A percentile compares a stretch with the other conserved stretches of the same genome.
These are phyloP conservation scores for Poecilobothrus nobilitatus DNA, from an alignment of 2,888 invertebrate species.

Conservation along the genomic window DNA sequence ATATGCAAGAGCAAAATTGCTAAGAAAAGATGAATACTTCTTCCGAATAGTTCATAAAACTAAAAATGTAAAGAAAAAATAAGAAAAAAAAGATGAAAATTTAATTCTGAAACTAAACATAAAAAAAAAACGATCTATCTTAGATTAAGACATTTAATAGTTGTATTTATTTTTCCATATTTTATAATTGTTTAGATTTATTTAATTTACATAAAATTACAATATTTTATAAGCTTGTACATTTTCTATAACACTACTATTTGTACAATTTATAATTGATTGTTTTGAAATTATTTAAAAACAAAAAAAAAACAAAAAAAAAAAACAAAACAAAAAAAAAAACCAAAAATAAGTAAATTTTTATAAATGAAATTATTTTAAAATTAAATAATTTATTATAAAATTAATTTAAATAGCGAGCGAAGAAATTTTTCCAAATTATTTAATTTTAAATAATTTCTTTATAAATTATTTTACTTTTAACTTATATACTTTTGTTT, in stretches of 20 bases:
- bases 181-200: conserved; percentile 1
- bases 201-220: background rate
- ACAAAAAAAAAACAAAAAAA: background rate
- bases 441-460: background rate
- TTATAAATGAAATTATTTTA: background rate
- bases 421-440: background rate
- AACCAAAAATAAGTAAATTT: background rate
- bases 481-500: background rate
- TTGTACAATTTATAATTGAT: conserved; percentile 1
- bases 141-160: conserved; percentile 6
- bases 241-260: background rate
- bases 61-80: background rate
- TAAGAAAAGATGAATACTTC: conserved; percentile 88
- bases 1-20: conserved; percentile 76
- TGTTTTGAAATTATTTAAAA: background rate
- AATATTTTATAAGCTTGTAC: conserved; percentile 2
- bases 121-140: background rate
- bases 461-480: background rate
- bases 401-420: background rate
- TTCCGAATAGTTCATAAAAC: conserved; percentile 51
- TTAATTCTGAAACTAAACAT: no score
- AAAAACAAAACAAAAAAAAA: background rate
- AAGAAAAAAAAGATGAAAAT: background rate
- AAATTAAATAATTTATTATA: background rate
- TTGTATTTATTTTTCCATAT: conserved; percentile 6